phyloP scores from a whole-genome alignment of 2,113 vertebrate species.

The Nycticorax nycticorax region DNA sequence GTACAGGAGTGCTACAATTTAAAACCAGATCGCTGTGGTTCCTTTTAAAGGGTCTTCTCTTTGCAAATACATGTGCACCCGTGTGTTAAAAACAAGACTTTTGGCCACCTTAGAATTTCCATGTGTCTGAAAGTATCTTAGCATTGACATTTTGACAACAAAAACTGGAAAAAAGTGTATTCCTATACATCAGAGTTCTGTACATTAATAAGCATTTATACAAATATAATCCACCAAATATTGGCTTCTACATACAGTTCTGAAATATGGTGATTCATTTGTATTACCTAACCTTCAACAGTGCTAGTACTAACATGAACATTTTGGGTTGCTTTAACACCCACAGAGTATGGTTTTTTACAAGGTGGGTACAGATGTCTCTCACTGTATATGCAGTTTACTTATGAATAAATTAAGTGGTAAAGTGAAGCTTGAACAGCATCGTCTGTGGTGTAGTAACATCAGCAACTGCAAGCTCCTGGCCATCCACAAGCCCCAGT shows the following conservation, averaged over 20 bases:
- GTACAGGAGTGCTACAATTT: neutral
- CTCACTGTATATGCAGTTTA: slow-evolving; percentile 17
- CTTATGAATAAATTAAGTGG: slow-evolving; percentile 74
- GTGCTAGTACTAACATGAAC: slow-evolving; percentile 64
- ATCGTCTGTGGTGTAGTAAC: slow-evolving; percentile 93
- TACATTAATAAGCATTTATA: slow-evolving; percentile 67
- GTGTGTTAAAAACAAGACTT: slow-evolving; percentile 4
- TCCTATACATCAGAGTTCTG: slow-evolving; percentile 47
- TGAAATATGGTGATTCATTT: slow-evolving; percentile 59
- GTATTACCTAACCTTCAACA: slow-evolving; percentile 56
- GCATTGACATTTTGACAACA: slow-evolving; percentile 23
- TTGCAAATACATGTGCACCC: neutral
- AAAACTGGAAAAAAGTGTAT: neutral
- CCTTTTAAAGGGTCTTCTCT: slow-evolving; percentile 12
- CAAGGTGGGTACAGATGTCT: neutral
- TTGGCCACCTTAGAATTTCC: slow-evolving; percentile 28
- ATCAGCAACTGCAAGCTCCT: slow-evolving; percentile 93
- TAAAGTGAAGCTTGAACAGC: slow-evolving; percentile 92
- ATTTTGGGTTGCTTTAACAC: slow-evolving; percentile 42
- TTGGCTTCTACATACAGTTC: slow-evolving; percentile 64
- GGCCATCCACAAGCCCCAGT: slow-evolving; percentile 87
- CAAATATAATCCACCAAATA: slow-evolving; percentile 73
- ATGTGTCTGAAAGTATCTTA: neutral
- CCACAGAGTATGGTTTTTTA: slow-evolving; percentile 18
- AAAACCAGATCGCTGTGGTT: neutral